These are phyloP conservation scores for Ambastaia sidthimunki DNA, from an alignment of 2,797 vertebrate species.

Conservation along the genomic window DNA sequence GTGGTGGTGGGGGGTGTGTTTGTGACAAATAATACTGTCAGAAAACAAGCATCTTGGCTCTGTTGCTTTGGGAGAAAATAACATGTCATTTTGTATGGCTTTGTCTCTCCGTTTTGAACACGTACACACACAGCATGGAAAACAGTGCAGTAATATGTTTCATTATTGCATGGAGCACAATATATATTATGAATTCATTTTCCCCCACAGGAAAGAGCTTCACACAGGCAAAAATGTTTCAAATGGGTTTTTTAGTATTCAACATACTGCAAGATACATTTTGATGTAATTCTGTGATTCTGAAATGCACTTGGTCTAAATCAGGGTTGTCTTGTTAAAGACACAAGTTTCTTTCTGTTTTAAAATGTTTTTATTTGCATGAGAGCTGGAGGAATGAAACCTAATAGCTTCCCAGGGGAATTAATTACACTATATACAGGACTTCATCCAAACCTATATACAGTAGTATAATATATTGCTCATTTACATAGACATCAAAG, in stretches of 20 bases:
- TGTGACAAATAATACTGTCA: conserved; percentile 36
- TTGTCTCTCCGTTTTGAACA: not conserved
- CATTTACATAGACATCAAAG: not conserved
- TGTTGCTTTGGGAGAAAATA: conserved; percentile 36
- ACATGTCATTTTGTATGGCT: conserved; percentile 24
- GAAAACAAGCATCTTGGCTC: conserved; percentile 34
- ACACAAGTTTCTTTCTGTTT: not conserved
- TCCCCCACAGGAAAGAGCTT: not conserved
- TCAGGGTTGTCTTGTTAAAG: not conserved
- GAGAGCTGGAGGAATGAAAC: not conserved
- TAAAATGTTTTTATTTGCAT: conserved; percentile 8
- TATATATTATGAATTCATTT: not conserved
- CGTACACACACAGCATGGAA: not conserved
- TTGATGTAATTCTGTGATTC: not conserved
- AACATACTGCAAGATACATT: not conserved
- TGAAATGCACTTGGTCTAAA: not conserved
- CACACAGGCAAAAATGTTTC: not conserved
- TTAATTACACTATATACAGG: conserved; percentile 14
- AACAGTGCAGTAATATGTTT: conserved; percentile 11
- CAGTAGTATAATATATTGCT: not conserved
- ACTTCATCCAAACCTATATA: not conserved
- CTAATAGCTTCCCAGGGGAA: conserved; percentile 26
- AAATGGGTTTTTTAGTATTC: not conserved
- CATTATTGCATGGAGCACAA: not conserved
- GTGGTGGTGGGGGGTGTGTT: not conserved